Evolutionary conservation across 1,140 invertebrate genomes (phyloP).

Genomic region (Hycleus phaleratus): DNA sequence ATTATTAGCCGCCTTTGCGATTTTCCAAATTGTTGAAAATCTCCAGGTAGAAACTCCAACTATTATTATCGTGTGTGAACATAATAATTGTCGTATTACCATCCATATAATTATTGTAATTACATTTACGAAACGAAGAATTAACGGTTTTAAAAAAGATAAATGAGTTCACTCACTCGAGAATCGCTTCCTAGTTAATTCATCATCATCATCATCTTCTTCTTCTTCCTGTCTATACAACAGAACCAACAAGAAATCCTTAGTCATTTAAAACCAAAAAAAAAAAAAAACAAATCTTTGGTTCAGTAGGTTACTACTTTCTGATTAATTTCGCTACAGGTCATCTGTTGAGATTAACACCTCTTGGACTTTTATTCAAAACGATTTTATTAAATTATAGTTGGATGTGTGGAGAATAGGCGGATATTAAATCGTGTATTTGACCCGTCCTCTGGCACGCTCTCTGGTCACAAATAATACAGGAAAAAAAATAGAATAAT

Average conservation of each 20-base stretch:
- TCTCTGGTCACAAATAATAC: conserved; percentile 18
- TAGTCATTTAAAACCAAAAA: too few species aligned
- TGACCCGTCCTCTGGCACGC: conserved; percentile 18
- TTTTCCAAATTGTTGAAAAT: conserved; percentile 1
- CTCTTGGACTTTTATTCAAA: background rate
- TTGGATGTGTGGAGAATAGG: conserved; percentile 9
- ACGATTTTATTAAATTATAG: background rate
- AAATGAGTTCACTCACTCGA: too few species aligned
- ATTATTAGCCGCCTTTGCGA: conserved; percentile 2
- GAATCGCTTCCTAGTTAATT: too few species aligned
- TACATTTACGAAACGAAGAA: too few species aligned
- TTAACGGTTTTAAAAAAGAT: too few species aligned
- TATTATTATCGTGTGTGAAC: background rate
- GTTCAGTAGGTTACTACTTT: conserved; percentile 11
- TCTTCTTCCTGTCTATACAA: too few species aligned
- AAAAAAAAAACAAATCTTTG: background rate
- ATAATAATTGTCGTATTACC: too few species aligned
- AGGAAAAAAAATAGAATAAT: background rate
- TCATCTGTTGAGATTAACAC: background rate
- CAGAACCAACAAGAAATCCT: too few species aligned
- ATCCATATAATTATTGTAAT: too few species aligned
- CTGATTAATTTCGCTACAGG: background rate
- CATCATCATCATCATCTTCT: too few species aligned
- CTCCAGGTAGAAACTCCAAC: background rate
- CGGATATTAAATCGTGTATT: conserved; percentile 17